Evolutionary conservation across 2,113 vertebrate genomes (phyloP), one percentile per base, ranked within the genome.

Genomic region (Cyrtonyx montezumae): DNA sequence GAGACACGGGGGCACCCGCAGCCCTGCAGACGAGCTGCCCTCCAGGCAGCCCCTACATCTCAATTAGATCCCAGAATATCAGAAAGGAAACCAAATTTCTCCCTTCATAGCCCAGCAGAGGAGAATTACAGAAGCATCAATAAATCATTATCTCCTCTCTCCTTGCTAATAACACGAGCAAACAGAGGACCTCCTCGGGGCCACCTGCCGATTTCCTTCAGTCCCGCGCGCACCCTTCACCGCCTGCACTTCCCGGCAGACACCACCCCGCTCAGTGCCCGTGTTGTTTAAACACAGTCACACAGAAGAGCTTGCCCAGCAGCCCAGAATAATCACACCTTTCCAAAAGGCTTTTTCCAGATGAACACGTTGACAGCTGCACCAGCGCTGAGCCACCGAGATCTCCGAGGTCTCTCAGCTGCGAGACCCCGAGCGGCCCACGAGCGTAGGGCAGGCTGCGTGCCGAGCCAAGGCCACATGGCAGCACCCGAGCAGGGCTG

Each of bases 281-380:
- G 32, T 0, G 30, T 61, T 95, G 63, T 79, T 95, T 91, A 91
- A 96, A 91, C 7, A 90, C 91, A 87, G 26, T 92, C 94, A 87
- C 74, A 96, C 45, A 58, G 85, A 86, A 93, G 40, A 95, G 87
- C 89, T 84, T 81, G 92, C 93, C 95, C 96, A 94, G 79, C 49
- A 87, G 91, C 76, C 96, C 90, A 95, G 93, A 96, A 96, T 96
- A 95, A 97, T 95, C 92, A 86, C 53, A 94, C 75, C 94, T 95
- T 96, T 94, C 85, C 89, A 78, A 95, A 79, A 91, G 83, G 71
- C 92, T 61, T 88, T 85, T 86, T 92, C 84, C 65, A 95, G 74
- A 87, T 93, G 94, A 95, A 84, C 69, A 83, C 63, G 69, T 67
- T 88, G 94, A 87, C 88, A 69, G 85, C 75, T 83, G 78, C 94